Conservation (phyloP, 2,113 vertebrate genomes). For the Amblyopsis rosae region DNA sequence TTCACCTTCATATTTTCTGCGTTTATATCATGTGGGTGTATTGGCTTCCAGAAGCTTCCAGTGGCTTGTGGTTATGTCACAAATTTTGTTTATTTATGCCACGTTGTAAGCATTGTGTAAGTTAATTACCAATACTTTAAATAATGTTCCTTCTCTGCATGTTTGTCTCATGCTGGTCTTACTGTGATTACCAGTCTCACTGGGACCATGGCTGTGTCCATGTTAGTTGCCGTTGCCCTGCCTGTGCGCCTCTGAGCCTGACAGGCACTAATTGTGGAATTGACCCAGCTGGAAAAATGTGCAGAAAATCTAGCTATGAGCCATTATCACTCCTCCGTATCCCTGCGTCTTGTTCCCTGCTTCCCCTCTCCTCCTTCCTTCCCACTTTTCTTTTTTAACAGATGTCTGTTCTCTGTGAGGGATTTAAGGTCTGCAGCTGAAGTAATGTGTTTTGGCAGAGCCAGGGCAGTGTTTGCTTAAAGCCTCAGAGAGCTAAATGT, state of each 20-base stretch:
- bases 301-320: conserved; percentile 55
- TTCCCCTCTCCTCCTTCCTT: conserved; percentile 36
- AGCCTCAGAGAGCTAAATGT: conserved; percentile 70
- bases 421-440: conserved; percentile 65
- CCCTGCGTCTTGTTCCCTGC: conserved; percentile 33
- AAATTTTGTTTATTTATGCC: background rate
- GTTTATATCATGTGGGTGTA: too few relatives aligned
- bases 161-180: background rate
- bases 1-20: too few relatives aligned
- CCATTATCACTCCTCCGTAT: conserved; percentile 58
- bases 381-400: conserved; percentile 56
- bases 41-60: background rate
- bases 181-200: conserved; percentile 10
- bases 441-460: conserved; percentile 71
- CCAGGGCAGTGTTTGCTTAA: conserved; percentile 62
- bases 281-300: conserved; percentile 56
- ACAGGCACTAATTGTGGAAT: conserved; percentile 34
- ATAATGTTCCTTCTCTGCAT: background rate
- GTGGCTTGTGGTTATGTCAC: conserved; percentile 2
- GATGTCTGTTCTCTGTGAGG: conserved; percentile 59
- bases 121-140: background rate
- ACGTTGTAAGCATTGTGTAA: too few relatives aligned
- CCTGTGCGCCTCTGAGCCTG: conserved; percentile 24
- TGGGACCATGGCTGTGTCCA: conserved; percentile 23
- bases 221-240: conserved; percentile 22